A percentile compares a stretch with the other conserved stretches of the same genome.
These are phyloP conservation scores for Burhinus oedicnemus DNA, from an alignment of 2,113 vertebrate genomes.

Conservation along the genomic window DNA sequence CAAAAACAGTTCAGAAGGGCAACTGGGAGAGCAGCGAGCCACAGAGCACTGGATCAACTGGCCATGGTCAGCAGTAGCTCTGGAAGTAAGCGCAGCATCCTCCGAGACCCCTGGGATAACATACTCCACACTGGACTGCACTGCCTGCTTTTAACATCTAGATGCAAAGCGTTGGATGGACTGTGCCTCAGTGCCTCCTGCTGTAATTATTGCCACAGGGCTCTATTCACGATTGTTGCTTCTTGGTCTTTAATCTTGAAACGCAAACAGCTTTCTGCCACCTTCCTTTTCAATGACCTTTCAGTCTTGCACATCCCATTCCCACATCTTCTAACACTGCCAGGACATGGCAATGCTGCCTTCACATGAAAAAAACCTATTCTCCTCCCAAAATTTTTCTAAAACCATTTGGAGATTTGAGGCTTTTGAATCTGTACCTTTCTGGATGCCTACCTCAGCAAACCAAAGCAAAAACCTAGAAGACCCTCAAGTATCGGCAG, in stretches of 20 bases:
- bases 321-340: background rate
- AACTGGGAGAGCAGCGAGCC: background rate
- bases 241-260: background rate
- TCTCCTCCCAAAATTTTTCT: background rate
- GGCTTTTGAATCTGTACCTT: background rate
- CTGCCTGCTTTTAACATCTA: background rate
- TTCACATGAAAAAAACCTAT: background rate
- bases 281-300: background rate
- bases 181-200: background rate
- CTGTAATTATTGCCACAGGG: background rate
- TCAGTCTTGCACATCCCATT: background rate
- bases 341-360: background rate
- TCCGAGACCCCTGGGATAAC: background rate
- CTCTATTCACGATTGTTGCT: background rate
- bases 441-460: background rate
- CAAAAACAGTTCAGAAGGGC: background rate
- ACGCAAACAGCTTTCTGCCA: background rate
- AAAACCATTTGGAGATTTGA: background rate
- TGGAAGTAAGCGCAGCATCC: background rate
- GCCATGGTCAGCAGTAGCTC: background rate
- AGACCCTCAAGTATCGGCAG: background rate
- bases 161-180: accelerated
- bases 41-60: background rate
- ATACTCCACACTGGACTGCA: accelerated
- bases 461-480: background rate